These are phyloP conservation scores for Trimorus sp. DNA, from an alignment of 2,888 invertebrate genomes.

Conservation along the genomic window DNA sequence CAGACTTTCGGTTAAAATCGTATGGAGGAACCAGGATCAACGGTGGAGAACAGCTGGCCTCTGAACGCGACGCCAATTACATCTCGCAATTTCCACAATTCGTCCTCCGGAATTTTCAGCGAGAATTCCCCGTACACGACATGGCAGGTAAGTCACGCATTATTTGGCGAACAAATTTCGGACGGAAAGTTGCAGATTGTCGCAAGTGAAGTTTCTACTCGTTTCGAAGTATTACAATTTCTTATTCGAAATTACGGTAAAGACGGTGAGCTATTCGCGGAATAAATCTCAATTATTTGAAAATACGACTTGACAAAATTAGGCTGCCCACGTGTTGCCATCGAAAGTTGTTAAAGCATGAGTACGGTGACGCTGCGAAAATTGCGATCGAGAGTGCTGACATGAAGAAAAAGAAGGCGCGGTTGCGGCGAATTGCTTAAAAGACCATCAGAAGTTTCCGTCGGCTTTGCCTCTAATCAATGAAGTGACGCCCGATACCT, in stretches of 20 bases:
- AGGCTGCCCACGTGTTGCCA: constrained; percentile 31
- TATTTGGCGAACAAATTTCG: background rate
- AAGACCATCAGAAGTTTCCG: constrained; percentile 21
- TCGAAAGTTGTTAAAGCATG: constrained; percentile 20
- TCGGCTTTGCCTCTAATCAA: constrained; percentile 17
- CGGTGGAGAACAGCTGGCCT: constrained; percentile 79
- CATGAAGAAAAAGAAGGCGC: constrained; percentile 26
- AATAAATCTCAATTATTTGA: constrained; percentile 6
- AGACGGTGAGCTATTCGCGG: background rate
- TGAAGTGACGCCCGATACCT: constrained; percentile 1
- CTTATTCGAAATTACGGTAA: too few species aligned
- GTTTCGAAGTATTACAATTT: background rate
- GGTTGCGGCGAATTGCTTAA: constrained; percentile 31
- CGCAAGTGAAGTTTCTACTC: background rate
- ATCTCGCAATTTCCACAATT: constrained; percentile 74
- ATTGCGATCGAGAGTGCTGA: constrained; percentile 37
- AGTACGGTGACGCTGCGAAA: constrained; percentile 40
- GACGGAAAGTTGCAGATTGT: too few species aligned
- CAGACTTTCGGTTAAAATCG: constrained; percentile 79
- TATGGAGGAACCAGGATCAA: constrained; percentile 80
- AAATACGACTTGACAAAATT: constrained; percentile 34
- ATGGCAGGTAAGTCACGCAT: constrained; percentile 75
- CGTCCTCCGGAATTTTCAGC: constrained; percentile 78
- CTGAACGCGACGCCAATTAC: constrained; percentile 77
- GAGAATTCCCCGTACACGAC: constrained; percentile 81